Percentiles rank a stretch among this genome's conserved stretches.
Conservation (phyloP, 2,888 invertebrate genomes). For the Nudaria mundana region DNA sequence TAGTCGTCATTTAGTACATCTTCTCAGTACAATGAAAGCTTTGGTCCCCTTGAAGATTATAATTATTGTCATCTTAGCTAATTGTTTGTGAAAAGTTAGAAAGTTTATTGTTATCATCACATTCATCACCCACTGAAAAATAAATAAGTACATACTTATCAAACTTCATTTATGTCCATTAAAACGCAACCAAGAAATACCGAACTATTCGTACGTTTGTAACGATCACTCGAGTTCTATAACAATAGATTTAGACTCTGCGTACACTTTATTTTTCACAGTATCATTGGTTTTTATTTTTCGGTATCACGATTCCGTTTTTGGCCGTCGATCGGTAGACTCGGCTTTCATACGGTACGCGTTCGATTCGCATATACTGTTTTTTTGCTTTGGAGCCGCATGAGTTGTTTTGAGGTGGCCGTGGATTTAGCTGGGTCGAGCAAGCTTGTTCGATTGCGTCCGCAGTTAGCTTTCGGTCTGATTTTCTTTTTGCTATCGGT, state of each 20-base stretch:
- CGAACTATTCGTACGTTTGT: constrained; percentile 11
- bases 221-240: constrained; percentile 53
- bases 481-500: constrained; percentile 59
- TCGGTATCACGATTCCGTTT: constrained; percentile 80
- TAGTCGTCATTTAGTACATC: no score
- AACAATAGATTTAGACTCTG: constrained; percentile 56
- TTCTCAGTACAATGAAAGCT: no score
- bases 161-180: no score
- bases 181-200: constrained; percentile 4
- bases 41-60: no score
- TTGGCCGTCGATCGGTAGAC: constrained; percentile 73
- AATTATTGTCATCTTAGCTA: no score
- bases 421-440: constrained; percentile 67
- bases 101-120: no score
- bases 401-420: constrained; percentile 77
- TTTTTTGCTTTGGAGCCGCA: constrained; percentile 63
- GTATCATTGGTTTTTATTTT: constrained; percentile 77
- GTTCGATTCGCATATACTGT: constrained; percentile 75
- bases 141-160: no score
- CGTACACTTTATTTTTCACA: constrained; percentile 68
- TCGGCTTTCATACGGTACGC: constrained; percentile 75
- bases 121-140: no score
- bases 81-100: no score
- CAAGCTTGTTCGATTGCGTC: constrained; percentile 72
- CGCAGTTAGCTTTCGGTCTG: constrained; percentile 57